These are phyloP conservation scores for Orthosia gracilis DNA, from an alignment of 2,888 invertebrate species.

Conservation along the genomic window DNA sequence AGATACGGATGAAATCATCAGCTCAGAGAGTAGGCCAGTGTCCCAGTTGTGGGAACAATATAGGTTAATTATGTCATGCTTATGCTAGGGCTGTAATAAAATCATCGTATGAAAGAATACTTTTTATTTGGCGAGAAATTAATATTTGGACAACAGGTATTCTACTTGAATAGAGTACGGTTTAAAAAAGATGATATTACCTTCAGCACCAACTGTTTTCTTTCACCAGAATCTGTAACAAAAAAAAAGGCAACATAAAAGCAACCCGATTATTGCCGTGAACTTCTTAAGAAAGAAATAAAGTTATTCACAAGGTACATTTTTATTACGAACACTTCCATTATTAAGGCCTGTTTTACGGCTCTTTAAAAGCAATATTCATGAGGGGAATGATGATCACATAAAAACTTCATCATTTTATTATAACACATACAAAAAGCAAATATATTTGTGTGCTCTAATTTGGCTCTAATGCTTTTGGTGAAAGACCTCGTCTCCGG, in stretches of 20 bases:
- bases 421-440: constrained; percentile 31
- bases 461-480: constrained; percentile 51
- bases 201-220: not conserved
- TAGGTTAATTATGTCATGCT: no score
- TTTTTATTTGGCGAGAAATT: no score
- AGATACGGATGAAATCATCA: no score
- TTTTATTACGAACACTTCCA: constrained; percentile 42
- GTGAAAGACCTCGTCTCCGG: constrained; percentile 55
- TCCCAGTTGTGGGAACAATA: no score
- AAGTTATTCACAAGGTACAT: constrained; percentile 37
- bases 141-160: not conserved
- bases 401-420: constrained; percentile 53
- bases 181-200: not conserved
- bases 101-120: no score
- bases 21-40: no score
- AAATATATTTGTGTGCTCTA: constrained; percentile 38
- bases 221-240: constrained; percentile 1
- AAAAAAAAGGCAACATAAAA: not conserved
- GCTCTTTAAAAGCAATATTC: constrained; percentile 44
- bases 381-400: constrained; percentile 33
- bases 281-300: constrained; percentile 31
- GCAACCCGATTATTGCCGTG: constrained; percentile 2
- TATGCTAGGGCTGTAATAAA: no score
- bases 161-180: no score
- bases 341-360: constrained; percentile 44